Base-by-base conservation (phyloP, 2,888 invertebrate genomes). In the Nipponacmea schrenckii region DNA sequence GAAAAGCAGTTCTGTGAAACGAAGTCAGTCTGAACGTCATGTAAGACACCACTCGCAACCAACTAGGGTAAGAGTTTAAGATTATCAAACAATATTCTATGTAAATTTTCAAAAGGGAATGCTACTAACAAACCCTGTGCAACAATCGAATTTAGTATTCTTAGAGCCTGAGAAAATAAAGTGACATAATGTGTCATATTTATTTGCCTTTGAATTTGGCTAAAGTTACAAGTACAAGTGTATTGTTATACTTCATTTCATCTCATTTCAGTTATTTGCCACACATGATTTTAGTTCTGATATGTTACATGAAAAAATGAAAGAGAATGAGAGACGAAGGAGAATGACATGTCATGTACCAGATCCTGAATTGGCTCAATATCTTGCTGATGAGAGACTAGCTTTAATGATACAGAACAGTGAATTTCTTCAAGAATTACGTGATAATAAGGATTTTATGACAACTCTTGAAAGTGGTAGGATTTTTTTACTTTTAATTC, bases 341-440 rank as follows among this genome's bases (percentile, higher is more conserved):
- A 74, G 79, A n/a, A 77, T 78, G 62, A 81, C 83, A 0, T 84
- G 82, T 7, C 75, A 75, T 48, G 85, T 84, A 64, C 83, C 85
- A 45, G 90, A 90, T 77, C 88, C 90, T 17, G 90, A 90, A 66
- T 74, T 89, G 76, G 85, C 87, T 5, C 90, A 89, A 78, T 93
- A 94, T 80, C 91, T 95, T 85, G 95, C 96, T 78, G 96, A 96
- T 86, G 95, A 96, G 86, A 93, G 86, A 65, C 77, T 88, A n/a
- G 96, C 96, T 0, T 91, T 95, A 76, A 93, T 95, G 89, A 90
- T 96, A 71, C 96, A 96, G 88, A 96, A 96, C 84, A 94, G 95
- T 85, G 96, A 96, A 89, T 96, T 96, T 82, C 93, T 96, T 92
- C 92, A 94, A 64, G 95, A 96, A 85, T 90, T 96, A 48, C 91